These are phyloP conservation scores for Lepus townsendii DNA, from an alignment of 2,797 vertebrate genomes.

Conservation along the genomic window DNA sequence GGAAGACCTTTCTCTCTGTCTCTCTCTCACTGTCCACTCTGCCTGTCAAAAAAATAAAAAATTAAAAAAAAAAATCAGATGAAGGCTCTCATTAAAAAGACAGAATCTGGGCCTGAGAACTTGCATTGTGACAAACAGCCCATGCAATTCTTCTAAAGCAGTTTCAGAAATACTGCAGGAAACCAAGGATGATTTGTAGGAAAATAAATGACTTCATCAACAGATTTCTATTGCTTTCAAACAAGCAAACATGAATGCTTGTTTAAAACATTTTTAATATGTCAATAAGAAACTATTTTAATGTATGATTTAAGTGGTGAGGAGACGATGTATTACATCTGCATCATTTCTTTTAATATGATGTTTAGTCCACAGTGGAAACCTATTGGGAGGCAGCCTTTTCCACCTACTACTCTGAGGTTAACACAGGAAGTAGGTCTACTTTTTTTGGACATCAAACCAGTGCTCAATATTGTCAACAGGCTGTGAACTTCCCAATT, in stretches of 20 bases:
- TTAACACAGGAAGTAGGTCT: conserved; percentile 76
- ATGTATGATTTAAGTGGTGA: not conserved
- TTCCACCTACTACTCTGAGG: conserved; percentile 64
- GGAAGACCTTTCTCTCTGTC: too few relatives aligned
- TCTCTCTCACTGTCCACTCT: too few relatives aligned
- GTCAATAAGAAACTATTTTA: conserved; percentile 19
- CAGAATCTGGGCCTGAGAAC: not conserved
- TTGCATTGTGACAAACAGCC: not conserved
- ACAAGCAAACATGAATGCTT: conserved; percentile 13
- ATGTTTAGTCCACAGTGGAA: conserved; percentile 50
- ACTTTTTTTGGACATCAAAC: conserved; percentile 72
- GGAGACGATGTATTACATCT: not conserved
- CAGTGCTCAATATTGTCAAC: conserved; percentile 58
- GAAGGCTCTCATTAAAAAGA: not conserved
- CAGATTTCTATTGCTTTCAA: conserved; percentile 43
- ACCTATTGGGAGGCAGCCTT: conserved; percentile 42
- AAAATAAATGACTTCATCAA: conserved; percentile 40
- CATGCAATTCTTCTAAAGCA: not conserved
- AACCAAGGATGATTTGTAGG: conserved; percentile 28
- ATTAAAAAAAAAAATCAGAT: not conserved
- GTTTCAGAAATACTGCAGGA: conserved; percentile 30
- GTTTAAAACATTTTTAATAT: conserved; percentile 6
- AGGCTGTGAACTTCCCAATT: conserved; percentile 62
- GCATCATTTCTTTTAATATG: not conserved
- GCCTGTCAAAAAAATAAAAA: too few relatives aligned